Base-by-base conservation (phyloP, 2,888 invertebrate genomes). In the Cephalotes varians region DNA sequence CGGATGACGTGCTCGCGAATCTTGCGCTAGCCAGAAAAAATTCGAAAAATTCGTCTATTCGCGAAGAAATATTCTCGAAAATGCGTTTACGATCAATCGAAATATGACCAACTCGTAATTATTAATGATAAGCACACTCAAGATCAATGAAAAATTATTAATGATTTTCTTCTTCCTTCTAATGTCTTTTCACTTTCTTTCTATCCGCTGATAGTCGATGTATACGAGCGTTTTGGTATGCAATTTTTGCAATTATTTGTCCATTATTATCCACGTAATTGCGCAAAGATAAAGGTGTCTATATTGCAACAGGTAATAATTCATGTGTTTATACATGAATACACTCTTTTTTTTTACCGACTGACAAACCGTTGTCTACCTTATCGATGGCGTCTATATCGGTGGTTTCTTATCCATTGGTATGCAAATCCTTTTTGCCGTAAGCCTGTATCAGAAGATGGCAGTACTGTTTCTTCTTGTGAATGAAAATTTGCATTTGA, bases 321-420 rank as follows among this genome's bases (percentile, higher is more conserved):
- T 81, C 6, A 21, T 54, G 21, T 0, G 28, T 31, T 31, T 58
- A 18, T 15, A n/a, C n/a, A n/a, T n/a, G n/a, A n/a, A n/a, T n/a
- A n/a, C n/a, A n/a, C n/a, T 51, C 10, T 49, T 10, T 76, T 76
- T 82, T 81, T 77, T 67, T 82, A 80, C 34, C 79, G 81, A 56
- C 79, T 58, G 80, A 65, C 18, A 6, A 56, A 65, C 15, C n/a
- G 28, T 34, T 34, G 2, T 65, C 44, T 69, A 25, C 56, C 7
- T 79, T 79, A 79, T 79, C 77, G 77, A 79, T 67, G 21, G 18
- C 0, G 21, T 44, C 18, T 28, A 44, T 49, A 40, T 21, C 15
- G 21, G 18, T 18, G 31, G 56, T 69, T 56, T 60, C 69, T 69
- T 79, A 69, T 73, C 60, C 44, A 15, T 69, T 54, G 44, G 10